Evolutionary conservation across 2,888 invertebrate species (phyloP).

Genomic region (Homarus gammarus): DNA sequence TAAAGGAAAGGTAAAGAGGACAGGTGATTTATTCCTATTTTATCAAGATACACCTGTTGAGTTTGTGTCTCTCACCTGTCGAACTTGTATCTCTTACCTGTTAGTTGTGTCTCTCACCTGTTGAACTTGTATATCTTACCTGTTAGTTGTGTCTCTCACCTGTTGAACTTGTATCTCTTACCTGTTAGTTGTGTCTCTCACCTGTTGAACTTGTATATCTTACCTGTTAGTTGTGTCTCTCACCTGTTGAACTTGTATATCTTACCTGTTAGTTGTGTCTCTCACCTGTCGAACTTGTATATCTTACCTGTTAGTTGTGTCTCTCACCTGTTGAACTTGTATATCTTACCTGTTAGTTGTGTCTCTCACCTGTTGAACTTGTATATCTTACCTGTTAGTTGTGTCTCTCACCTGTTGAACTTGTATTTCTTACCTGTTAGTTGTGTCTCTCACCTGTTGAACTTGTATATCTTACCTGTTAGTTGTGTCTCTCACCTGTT

Average conservation of each 20-base stretch:
- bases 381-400: background rate
- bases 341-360: background rate
- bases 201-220: background rate
- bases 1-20: too few species aligned
- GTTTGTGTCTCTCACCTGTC: too few species aligned
- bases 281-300: background rate
- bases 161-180: background rate
- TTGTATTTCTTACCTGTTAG: conserved; percentile 6
- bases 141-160: too few species aligned
- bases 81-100: too few species aligned
- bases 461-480: conserved; percentile 12
- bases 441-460: conserved; percentile 62
- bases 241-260: background rate
- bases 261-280: too few species aligned
- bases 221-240: too few species aligned
- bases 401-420: conserved; percentile 64
- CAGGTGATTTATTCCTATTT: too few species aligned
- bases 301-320: background rate
- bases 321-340: background rate
- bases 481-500: conserved; percentile 60
- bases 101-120: too few species aligned
- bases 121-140: background rate
- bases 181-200: too few species aligned
- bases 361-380: conserved; percentile 66
- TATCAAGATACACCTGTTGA: too few species aligned